phyloP scores from a whole-genome alignment of 2,888 invertebrate species.

The Ditula angustiorana region DNA sequence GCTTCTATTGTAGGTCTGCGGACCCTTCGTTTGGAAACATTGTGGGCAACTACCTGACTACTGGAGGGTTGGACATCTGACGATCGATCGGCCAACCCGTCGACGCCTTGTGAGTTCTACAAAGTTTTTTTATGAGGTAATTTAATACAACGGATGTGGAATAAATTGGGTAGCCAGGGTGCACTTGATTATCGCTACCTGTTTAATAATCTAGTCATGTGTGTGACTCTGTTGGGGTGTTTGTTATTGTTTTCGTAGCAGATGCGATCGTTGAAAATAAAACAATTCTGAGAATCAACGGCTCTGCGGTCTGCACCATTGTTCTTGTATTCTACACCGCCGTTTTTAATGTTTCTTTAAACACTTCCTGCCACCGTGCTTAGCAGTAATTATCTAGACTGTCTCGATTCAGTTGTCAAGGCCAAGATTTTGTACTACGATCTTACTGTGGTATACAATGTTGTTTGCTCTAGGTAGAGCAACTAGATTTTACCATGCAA shows the following conservation, averaged over 20 bases:
- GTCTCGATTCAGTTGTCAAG: slow-evolving; percentile 29
- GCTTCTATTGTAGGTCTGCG: slow-evolving; percentile 64
- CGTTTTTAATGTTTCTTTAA: slow-evolving; percentile 55
- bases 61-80: slow-evolving; percentile 68
- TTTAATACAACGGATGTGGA: slow-evolving; percentile 83
- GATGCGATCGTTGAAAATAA: slow-evolving; percentile 58
- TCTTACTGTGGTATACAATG: slow-evolving; percentile 18
- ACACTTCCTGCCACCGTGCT: slow-evolving; percentile 76
- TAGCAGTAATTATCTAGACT: slow-evolving; percentile 69
- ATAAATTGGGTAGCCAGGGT: slow-evolving; percentile 84
- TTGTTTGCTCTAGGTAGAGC: slow-evolving; percentile 2
- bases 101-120: slow-evolving; percentile 74
- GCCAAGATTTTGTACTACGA: slow-evolving; percentile 29
- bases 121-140: slow-evolving; percentile 74
- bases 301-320: slow-evolving; percentile 69
- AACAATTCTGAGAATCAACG: slow-evolving; percentile 75
- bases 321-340: slow-evolving; percentile 64
- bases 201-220: slow-evolving; percentile 72
- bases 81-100: slow-evolving; percentile 72
- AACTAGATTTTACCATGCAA: slow-evolving; percentile 8
- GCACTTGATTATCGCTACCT: slow-evolving; percentile 79
- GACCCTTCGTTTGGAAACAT: slow-evolving; percentile 78
- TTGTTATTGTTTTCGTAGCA: slow-evolving; percentile 65
- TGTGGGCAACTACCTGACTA: slow-evolving; percentile 80
- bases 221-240: slow-evolving; percentile 54